Evolutionary conservation across 2,113 vertebrate species (phyloP).

Genomic region (Chaetorhynchus papuensis): DNA sequence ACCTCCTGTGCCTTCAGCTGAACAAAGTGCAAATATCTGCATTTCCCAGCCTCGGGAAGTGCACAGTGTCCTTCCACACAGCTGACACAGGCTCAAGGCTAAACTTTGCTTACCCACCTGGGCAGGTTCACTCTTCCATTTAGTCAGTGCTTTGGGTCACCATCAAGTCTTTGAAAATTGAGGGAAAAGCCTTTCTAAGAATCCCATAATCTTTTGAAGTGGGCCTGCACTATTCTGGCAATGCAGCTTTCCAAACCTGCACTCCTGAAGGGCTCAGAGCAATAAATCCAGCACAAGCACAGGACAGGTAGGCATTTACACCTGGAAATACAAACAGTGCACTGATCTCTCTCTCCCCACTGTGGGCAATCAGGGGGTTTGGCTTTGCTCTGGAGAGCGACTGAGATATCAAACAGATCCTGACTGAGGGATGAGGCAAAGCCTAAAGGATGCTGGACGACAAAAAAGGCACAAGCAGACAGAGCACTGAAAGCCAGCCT

Average conservation of each 20-base stretch:
- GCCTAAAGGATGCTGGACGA: neutral
- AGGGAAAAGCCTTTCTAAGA: neutral
- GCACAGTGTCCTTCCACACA: fast-evolving
- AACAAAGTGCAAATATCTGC: neutral
- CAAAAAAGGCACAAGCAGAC: neutral
- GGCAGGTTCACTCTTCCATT: neutral
- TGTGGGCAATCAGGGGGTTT: neutral
- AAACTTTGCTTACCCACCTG: neutral
- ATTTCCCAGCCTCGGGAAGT: neutral
- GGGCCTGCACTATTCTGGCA: neutral
- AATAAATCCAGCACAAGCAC: neutral
- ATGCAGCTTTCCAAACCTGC: neutral
- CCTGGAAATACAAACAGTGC: neutral
- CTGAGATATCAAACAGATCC: neutral
- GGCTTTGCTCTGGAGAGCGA: neutral
- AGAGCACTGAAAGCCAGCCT: neutral
- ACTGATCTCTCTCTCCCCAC: neutral
- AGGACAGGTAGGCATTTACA: neutral
- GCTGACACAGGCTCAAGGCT: neutral
- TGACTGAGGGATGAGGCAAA: neutral
- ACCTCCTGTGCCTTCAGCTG: neutral
- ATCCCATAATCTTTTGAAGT: neutral
- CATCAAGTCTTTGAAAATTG: neutral
- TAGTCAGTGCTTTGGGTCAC: neutral
- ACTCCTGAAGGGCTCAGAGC: neutral